These are phyloP conservation scores for Pipistrellus kuhlii DNA, from an alignment of 2,797 vertebrate species.

Conservation along the genomic window DNA sequence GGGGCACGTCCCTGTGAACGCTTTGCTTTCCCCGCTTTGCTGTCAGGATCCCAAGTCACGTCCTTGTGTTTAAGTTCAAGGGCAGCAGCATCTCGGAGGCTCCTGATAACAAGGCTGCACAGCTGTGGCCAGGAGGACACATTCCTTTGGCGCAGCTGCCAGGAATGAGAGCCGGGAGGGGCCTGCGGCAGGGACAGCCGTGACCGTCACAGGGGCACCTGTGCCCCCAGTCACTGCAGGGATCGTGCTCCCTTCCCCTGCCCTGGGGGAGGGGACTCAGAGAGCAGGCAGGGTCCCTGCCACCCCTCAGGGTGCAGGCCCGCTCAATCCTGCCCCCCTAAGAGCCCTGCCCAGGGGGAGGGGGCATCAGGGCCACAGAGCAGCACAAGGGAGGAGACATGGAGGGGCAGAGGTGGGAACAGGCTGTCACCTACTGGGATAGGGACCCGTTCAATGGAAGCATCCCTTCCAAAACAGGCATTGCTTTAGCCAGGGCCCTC, in stretches of 20 bases:
- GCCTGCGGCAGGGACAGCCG: rapidly evolving
- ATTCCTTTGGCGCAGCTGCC: not conserved
- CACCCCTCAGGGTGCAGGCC: too few relatives aligned
- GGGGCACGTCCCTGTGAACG: rapidly evolving
- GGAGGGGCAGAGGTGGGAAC: not conserved
- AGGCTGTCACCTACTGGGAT: rapidly evolving
- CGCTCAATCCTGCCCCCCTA: not conserved
- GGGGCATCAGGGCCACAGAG: not conserved
- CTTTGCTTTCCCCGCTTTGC: not conserved
- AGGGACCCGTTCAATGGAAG: not conserved
- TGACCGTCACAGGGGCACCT: rapidly evolving
- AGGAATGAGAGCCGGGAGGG: rapidly evolving
- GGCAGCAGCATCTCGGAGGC: not conserved
- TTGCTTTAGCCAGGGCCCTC: not conserved
- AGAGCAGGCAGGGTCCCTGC: not conserved
- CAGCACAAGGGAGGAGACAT: not conserved
- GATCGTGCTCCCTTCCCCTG: rapidly evolving
- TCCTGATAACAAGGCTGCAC: not conserved
- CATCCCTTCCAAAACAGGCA: not conserved
- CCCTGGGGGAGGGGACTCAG: rapidly evolving
- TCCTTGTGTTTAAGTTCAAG: not conserved
- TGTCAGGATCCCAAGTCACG: not conserved
- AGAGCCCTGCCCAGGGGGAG: not conserved
- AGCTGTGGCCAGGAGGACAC: rapidly evolving
- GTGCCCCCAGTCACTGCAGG: not conserved